These are phyloP conservation scores for Cynocephalus volans DNA, from an alignment of 2,113 vertebrate genomes.

Conservation along the genomic window DNA sequence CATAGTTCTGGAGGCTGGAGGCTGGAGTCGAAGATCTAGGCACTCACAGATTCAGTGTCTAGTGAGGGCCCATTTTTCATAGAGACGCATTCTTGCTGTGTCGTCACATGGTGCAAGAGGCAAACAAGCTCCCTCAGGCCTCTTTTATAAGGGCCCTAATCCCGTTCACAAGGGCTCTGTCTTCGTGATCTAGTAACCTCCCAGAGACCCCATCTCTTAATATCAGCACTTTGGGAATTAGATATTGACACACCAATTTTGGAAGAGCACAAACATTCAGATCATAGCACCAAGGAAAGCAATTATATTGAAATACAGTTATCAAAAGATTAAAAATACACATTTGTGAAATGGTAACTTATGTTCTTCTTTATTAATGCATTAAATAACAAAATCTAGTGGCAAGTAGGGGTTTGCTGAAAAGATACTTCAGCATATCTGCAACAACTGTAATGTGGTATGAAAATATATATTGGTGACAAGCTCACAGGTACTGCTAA, in stretches of 20 bases:
- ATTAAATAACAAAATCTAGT: background rate
- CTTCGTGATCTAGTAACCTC: background rate
- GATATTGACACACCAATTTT: background rate
- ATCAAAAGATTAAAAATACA: conserved; percentile 23
- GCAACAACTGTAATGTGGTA: background rate
- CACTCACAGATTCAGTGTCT: background rate
- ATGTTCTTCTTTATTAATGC: background rate
- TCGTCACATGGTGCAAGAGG: background rate
- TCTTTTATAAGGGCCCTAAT: background rate
- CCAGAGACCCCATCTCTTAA: background rate
- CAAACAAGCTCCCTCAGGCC: background rate
- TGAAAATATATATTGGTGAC: background rate
- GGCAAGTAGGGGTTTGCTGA: background rate
- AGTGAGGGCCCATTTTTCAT: background rate
- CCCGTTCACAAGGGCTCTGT: background rate
- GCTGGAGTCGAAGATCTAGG: background rate
- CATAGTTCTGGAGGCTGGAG: background rate
- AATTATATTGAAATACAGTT: background rate
- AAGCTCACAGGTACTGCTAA: background rate
- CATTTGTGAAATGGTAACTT: background rate
- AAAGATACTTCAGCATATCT: conserved; percentile 38
- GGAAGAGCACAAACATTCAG: background rate
- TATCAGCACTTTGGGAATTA: background rate
- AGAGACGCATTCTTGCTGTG: background rate
- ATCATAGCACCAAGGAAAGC: background rate